These are phyloP conservation scores for Agrenia bidenticulata DNA, from an alignment of 2,888 invertebrate genomes.

Conservation along the genomic window DNA sequence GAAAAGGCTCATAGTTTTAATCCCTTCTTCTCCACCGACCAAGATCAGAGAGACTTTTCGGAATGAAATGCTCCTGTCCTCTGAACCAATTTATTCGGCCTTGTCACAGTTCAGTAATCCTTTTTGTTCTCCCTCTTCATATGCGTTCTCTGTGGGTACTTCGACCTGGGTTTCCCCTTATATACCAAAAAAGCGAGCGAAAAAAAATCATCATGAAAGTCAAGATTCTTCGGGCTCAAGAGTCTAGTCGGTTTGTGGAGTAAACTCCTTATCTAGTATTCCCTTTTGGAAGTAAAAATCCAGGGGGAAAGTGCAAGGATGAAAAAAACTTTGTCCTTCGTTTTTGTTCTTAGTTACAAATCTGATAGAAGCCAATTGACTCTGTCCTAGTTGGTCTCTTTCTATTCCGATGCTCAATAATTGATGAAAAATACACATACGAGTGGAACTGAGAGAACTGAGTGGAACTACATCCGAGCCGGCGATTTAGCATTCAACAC, in stretches of 20 bases:
- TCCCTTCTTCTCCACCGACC: not conserved
- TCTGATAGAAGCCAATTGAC: constrained; percentile 19
- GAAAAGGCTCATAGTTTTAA: not conserved
- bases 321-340: not conserved
- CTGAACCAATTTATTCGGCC: constrained; percentile 17
- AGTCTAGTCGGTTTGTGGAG: not conserved
- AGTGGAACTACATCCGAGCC: no score
- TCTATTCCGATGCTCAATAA: not conserved
- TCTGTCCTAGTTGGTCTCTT: constrained; percentile 16
- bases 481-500: no score
- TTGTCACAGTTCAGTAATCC: constrained; percentile 19
- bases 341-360: not conserved
- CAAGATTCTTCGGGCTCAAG: not conserved
- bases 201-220: constrained; percentile 2
- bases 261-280: not conserved
- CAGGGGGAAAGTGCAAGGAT: not conserved
- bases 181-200: no score
- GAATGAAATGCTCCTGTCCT: not conserved
- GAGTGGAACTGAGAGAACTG: no score
- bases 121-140: constrained; percentile 8
- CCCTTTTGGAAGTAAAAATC: not conserved
- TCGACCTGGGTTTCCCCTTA: no score
- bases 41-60: not conserved
- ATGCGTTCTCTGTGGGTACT: no score
- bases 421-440: no score